These are phyloP conservation scores for Gymnorhina tibicen DNA, from an alignment of 2,113 vertebrate species.

Conservation along the genomic window DNA sequence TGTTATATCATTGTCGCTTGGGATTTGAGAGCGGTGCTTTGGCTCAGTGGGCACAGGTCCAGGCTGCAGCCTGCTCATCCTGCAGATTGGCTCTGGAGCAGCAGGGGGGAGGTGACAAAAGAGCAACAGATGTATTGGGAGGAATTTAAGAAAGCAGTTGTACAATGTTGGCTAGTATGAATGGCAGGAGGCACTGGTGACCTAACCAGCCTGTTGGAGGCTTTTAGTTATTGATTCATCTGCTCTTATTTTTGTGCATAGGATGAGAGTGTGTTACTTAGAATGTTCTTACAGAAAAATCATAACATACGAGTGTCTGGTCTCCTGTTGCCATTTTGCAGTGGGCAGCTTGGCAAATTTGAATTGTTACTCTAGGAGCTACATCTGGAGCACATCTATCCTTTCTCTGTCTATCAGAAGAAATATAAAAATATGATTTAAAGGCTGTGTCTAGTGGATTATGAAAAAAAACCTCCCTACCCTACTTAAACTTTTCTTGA, in stretches of 20 bases:
- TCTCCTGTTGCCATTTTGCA: not conserved
- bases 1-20: fast-evolving
- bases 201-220: not conserved
- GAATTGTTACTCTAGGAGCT: not conserved
- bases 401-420: not conserved
- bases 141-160: not conserved
- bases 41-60: not conserved
- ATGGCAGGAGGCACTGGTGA: not conserved
- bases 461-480: not conserved
- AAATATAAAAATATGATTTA: not conserved
- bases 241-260: not conserved
- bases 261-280: not conserved
- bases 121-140: not conserved
- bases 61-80: not conserved
- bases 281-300: not conserved
- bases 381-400: not conserved
- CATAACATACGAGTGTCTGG: not conserved
- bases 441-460: not conserved
- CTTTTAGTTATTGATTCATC: not conserved
- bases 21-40: not conserved
- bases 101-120: not conserved
- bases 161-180: fast-evolving
- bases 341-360: not conserved
- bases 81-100: not conserved
- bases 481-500: not conserved